Evolutionary conservation across 1,140 invertebrate genomes (phyloP), one percentile per base, ranked within the genome.

Genomic region (Aphelenchoides besseyi): DNA sequence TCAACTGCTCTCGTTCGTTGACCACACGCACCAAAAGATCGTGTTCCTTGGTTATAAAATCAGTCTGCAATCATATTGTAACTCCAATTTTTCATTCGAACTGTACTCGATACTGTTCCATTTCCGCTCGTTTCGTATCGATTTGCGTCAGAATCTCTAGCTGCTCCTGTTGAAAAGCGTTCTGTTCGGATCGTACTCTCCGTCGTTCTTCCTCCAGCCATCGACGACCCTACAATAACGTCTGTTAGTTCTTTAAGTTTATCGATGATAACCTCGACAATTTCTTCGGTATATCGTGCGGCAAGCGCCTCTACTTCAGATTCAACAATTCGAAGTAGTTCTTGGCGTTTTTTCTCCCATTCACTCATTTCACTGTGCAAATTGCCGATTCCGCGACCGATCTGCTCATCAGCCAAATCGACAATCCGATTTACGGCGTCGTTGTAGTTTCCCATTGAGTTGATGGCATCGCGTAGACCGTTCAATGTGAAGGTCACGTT

Each of bases 161-260:
- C 66, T 78, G 78, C 37, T 80, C 78, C n/a, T 78, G 66, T 70
- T 78, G 78, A 54, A 78, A 78, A 33, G 79, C 79, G 35, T 32
- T 28, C 1, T 69, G 48, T 68, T 80, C 74, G 2, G 54, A 55
- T 8, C 55, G 29, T 8, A 77, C 12, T 37, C 67, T 28, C 9
- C 70, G 35, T 2, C 74, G 68, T 64, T 78, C 76, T 9, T 61
- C 48, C 62, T 80, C 74, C 26, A 78, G 35, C 76, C 76, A 78
- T 61, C 68, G 33, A 2, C 78, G 33, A 3, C 76, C 76, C 69
- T 70, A 23, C 41, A 70, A 52, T 8, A n/a, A 69, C 3, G 68
- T 29, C 5, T 41, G n/a, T 18, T 1, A 5, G 16, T 69, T 35
- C 16, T 28, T 16, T 32, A 5, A 67, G 2, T 29, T 8, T 32